A percentile compares a stretch with the other conserved stretches of the same genome.
Evolutionary conservation across 2,888 invertebrate genomes (phyloP).

Genomic region (Cataglyphis rosenhaueri): DNA sequence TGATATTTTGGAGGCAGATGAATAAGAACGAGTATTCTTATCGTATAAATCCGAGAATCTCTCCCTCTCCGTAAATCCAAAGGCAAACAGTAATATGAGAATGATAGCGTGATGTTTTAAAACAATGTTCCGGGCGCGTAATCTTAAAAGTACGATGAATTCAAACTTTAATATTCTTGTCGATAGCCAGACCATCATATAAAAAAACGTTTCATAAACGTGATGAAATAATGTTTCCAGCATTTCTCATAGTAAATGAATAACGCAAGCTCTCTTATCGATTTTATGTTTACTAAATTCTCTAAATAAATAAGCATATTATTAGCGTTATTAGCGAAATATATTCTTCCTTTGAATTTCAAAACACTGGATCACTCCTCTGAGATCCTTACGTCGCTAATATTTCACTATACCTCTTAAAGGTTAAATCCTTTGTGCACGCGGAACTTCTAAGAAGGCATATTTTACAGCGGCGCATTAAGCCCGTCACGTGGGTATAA

Average conservation of each 20-base stretch:
- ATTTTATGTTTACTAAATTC: background rate
- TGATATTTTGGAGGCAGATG: slow-evolving; percentile 71
- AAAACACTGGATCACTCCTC: slow-evolving; percentile 47
- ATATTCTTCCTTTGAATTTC: slow-evolving; percentile 45
- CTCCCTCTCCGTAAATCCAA: slow-evolving; percentile 61
- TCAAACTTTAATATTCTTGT: slow-evolving; percentile 18
- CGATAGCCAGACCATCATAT: background rate
- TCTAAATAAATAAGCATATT: slow-evolving; percentile 20
- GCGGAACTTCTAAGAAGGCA: slow-evolving; percentile 49
- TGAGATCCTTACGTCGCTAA: slow-evolving; percentile 45
- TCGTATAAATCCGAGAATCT: slow-evolving; percentile 73
- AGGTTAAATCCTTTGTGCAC: slow-evolving; percentile 49
- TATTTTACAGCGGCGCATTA: slow-evolving; percentile 48
- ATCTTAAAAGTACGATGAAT: slow-evolving; percentile 61
- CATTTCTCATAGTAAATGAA: slow-evolving; percentile 15
- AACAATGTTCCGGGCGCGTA: slow-evolving; percentile 63
- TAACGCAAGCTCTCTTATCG: background rate
- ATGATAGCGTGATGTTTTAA: slow-evolving; percentile 71
- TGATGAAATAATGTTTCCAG: background rate
- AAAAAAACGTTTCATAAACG: background rate
- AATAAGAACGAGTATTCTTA: slow-evolving; percentile 74
- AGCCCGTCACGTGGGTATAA: slow-evolving; percentile 53
- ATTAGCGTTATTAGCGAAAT: slow-evolving; percentile 35
- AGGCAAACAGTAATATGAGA: slow-evolving; percentile 75
- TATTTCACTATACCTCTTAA: slow-evolving; percentile 53